Base-by-base conservation (phyloP, 2,797 vertebrate species). In the Lates japonicus region DNA sequence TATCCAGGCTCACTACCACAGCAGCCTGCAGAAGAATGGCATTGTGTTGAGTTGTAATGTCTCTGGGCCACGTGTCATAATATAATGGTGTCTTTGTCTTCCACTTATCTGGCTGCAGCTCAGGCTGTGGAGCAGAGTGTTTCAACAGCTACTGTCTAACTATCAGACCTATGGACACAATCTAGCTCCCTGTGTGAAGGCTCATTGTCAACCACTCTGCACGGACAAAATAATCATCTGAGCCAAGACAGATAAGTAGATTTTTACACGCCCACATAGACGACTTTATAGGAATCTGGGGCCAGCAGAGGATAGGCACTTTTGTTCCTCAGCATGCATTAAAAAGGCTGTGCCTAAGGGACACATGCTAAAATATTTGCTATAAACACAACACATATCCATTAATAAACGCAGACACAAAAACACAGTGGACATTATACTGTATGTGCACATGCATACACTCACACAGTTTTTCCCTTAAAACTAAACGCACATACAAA, bases 21-120 rank as follows among this genome's bases (percentile, higher is more conserved):
- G 73, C 52, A 66, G 83, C 72, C 75, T 69, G 85, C 73, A 82
- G 72, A 70, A 81, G 60, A 90, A 80, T 66, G 67, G 64, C 76
- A 88, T 87, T 91, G 90, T 89, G 90, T 89, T 74, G 81, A 86
- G 72, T 70, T 87, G 84, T 84, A 87, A 86, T 85, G 90, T 92
- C 88, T 89, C 86, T 76, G 85, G 77, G 85, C 89, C 90, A 86
- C 81, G 82, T 84, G 87, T 85, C 82, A 82, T 85, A 82, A 76
- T 79, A 92, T 87, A 93, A 93, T 91, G 80, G 86, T 70, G 90
- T 88, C 92, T 94, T 94, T 94, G 91, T 93, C 90, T 92, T 82
- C 82, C 85, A 87, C 85, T 93, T 93, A 91, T 93, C 88, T 90
- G 88, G 83, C 90, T 87, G 85, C 71, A 71, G 86, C 87, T 91